A percentile compares a stretch with the other conserved stretches of the same genome.
Conservation (phyloP, 2,113 vertebrate genomes). For the Aplodontia rufa region DNA sequence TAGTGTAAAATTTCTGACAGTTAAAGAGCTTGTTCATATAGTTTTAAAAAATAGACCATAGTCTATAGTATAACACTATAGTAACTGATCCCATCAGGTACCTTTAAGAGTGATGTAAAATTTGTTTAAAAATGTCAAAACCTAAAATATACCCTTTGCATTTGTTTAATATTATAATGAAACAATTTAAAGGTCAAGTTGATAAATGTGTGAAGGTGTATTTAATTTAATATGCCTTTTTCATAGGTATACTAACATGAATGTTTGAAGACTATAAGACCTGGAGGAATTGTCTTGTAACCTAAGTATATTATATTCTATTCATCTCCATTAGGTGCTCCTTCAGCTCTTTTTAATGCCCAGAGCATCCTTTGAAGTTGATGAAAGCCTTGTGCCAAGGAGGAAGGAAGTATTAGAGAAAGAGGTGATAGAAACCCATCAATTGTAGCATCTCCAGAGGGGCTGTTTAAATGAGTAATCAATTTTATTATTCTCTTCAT, state of each 20-base stretch:
- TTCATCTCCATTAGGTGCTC: constrained; percentile 39
- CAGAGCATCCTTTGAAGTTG: constrained; percentile 53
- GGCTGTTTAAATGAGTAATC: constrained; percentile 61
- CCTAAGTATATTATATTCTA: constrained; percentile 10
- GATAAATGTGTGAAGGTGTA: not conserved
- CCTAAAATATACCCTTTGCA: constrained; percentile 6
- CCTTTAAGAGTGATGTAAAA: not conserved
- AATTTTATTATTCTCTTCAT: constrained; percentile 62
- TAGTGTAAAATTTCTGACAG: constrained; percentile 1
- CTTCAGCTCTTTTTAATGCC: constrained; percentile 38
- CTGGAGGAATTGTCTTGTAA: constrained; percentile 49
- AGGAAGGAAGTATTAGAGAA: constrained; percentile 56
- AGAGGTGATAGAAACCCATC: constrained; percentile 48
- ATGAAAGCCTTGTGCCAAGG: constrained; percentile 34
- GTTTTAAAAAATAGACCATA: not conserved
- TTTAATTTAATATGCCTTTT: constrained; percentile 41
- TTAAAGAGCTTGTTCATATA: constrained; percentile 29
- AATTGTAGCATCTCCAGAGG: constrained; percentile 44
- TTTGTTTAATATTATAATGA: constrained; percentile 42
- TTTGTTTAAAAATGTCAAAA: constrained; percentile 46
- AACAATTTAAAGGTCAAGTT: constrained; percentile 26
- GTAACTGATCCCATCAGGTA: not conserved
- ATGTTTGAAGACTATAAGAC: constrained; percentile 8
- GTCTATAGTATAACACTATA: not conserved
- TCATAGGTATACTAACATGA: constrained; percentile 3